Conservation (phyloP, 2,797 vertebrate genomes). For the Diplodus sargus region DNA sequence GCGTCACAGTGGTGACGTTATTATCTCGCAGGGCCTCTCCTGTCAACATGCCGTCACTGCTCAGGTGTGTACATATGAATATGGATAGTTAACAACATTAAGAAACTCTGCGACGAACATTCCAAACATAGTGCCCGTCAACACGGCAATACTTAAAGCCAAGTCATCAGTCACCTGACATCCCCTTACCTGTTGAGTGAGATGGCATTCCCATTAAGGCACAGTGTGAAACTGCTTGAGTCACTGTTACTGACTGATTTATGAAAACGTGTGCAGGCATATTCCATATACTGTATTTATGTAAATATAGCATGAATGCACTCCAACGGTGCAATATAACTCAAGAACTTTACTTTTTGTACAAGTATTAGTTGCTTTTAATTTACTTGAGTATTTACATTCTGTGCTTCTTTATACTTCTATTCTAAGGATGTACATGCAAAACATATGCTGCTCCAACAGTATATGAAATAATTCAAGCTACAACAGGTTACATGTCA, state of each 20-base stretch:
- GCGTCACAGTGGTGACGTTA: conserved; percentile 49
- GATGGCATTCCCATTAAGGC: conserved; percentile 41
- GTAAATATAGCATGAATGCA: neutral
- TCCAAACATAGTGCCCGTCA: conserved; percentile 69
- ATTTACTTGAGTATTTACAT: neutral
- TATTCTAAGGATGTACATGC: neutral
- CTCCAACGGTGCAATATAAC: neutral
- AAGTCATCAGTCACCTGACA: conserved; percentile 60
- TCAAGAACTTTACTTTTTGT: neutral
- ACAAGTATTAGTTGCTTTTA: neutral
- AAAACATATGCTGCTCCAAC: neutral
- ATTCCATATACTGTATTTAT: neutral
- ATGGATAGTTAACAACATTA: conserved; percentile 53
- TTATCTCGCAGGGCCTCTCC: conserved; percentile 53
- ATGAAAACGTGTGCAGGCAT: neutral
- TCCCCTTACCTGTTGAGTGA: conserved; percentile 59
- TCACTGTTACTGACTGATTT: conserved; percentile 43
- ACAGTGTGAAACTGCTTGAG: conserved; percentile 28
- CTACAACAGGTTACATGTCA: neutral
- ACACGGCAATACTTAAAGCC: conserved; percentile 32
- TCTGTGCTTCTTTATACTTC: neutral
- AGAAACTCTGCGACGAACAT: conserved; percentile 58
- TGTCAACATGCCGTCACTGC: conserved; percentile 66
- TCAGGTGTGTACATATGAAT: conserved; percentile 63
- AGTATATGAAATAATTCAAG: neutral